Evolutionary conservation across 2,113 vertebrate genomes (phyloP), one percentile per base, ranked within the genome.

Genomic region (Spea multiplicata): DNA sequence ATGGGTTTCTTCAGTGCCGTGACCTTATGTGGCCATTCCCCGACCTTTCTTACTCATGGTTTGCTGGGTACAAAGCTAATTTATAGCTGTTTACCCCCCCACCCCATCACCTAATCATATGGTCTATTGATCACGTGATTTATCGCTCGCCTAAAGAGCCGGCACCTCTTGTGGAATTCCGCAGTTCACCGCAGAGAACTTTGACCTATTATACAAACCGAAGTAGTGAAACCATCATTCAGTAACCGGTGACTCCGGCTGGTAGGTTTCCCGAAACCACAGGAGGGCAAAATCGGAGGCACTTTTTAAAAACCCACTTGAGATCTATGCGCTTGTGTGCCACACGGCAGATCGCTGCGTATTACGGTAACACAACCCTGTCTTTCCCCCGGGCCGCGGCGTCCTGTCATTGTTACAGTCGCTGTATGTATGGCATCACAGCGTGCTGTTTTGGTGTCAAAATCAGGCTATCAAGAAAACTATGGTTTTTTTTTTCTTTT

Each of bases 41-140:
- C 92, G 91, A 93, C 92, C 91, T 91, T 83, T 85, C 90, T 91
- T 90, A 89, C 90, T 90, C 92, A 93, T 83, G 89, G 91, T 91
- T 95, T 93, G 89, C 89, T 86, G 13, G 3, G 84, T 88, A 94
- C 89, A 93, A 94, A 93, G 91, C 87, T 86, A 86, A 91, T 91
- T 89, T 91, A 91, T 88, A 86, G 86, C 89, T 91, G 91, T 93
- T 92, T 93, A 90, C 92, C 90, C 92, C 91, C 87, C 87, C 85
- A 89, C 90, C 89, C 91, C 90, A 91, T 93, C 91, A 87, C 88
- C 92, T 92, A 93, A 95, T 94, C 93, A 94, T 92, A 93, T 94
- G 94, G 92, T 95, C 93, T 91, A 92, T 92, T 89, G 90, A 92
- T 94, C 92, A 93, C 91, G 94, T 94, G 91, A 94, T 94, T 93